Evolutionary conservation across 2,797 vertebrate genomes (phyloP), one percentile per base, ranked within the genome.

Genomic region (Columba guinea): DNA sequence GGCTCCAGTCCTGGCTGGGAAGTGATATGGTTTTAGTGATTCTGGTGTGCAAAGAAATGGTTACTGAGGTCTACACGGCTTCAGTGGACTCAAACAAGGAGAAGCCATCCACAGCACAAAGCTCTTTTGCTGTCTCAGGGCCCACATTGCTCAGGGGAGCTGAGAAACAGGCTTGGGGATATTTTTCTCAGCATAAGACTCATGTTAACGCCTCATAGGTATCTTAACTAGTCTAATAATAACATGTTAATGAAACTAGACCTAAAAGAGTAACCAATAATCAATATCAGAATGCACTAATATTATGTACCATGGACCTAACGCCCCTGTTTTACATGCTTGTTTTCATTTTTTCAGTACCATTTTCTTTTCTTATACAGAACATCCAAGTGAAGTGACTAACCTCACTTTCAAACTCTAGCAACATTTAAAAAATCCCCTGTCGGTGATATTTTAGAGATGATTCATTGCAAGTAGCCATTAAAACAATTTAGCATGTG

Each of bases 401-500:
- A 83, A 37, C 60, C 14, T 64, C 15, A 41, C 46, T 87, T 90
- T 27, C 58, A 85, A 93, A 71, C 27, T 53, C 39, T 21, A 75
- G 22, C 17, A 85, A 68, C 15, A 55, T 39, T 27, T 7, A 2
- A 62, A 81, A 65, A 79, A 55, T n/a, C 6, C 24, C 7, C 21
- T 51, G 85, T 74, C 28, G 46, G 10, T 62, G n/a, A 28, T 81
- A 70, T 89, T 85, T 85, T 49, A 48, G 52, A 9, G 34, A 44
- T 13, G 56, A 74, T 75, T 80, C 51, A 19, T 56, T 94, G 53
- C 60, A 84, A 97, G 91, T 85, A 52, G 65, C 91, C 96, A 87
- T 82, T 96, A 92, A 96, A 97, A 89, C 93, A 93, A 91, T 96
- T 93, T 93, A 96, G 80, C 67, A 41, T 55, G 85, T 85, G 92